phyloP scores from a whole-genome alignment of 2,888 invertebrate species.

The Palloptera scutellata region DNA sequence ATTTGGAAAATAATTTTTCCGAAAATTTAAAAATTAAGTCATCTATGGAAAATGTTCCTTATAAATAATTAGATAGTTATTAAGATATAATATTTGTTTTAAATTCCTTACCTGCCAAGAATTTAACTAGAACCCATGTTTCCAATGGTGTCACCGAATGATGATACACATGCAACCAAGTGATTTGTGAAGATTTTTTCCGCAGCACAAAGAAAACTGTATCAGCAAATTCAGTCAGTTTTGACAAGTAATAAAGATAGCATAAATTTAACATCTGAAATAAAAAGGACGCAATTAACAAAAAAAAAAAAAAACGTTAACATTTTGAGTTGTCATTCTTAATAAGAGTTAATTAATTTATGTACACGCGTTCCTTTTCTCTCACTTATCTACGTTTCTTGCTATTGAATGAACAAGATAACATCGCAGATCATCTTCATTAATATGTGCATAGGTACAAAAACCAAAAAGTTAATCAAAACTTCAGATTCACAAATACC shows the following conservation, averaged over 20 bases:
- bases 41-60: too few species aligned
- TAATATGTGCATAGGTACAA: not conserved
- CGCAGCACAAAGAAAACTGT: constrained; percentile 93
- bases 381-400: not conserved
- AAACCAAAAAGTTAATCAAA: not conserved
- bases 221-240: constrained; percentile 89
- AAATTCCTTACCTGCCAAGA: constrained; percentile 71
- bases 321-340: not conserved
- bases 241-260: constrained; percentile 88
- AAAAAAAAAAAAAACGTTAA: constrained; percentile 17
- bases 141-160: constrained; percentile 94
- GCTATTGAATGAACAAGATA: too few species aligned
- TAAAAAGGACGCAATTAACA: not conserved
- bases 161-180: constrained; percentile 91
- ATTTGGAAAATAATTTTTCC: too few species aligned
- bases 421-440: too few species aligned
- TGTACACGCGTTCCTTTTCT: not conserved
- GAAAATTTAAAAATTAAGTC: too few species aligned
- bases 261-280: constrained; percentile 67
- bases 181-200: constrained; percentile 89
- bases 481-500: not conserved
- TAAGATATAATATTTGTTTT: too few species aligned
- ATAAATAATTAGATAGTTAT: too few species aligned
- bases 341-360: constrained; percentile 1
- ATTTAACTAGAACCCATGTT: constrained; percentile 92